Percentiles rank a stretch among this genome's conserved stretches.
Conservation (phyloP, 2,888 invertebrate species). For the Hyppa rectilinea region DNA sequence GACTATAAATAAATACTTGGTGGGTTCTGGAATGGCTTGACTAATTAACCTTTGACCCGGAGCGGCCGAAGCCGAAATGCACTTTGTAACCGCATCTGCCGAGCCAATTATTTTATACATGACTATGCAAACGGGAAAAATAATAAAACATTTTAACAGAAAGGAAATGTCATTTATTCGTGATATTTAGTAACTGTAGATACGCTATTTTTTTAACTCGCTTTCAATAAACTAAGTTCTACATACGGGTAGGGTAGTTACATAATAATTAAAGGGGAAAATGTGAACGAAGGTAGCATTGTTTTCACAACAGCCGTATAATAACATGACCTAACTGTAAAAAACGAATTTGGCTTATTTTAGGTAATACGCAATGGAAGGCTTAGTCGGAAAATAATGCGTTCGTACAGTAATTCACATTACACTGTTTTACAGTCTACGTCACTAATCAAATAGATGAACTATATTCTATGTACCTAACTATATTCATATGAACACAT, state of each 20-base stretch:
- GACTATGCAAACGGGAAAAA: conserved; percentile 34
- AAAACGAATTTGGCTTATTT: conserved; percentile 64
- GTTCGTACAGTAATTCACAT: conserved; percentile 71
- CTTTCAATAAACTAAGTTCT: conserved; percentile 57
- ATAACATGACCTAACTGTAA: conserved; percentile 40
- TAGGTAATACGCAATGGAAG: conserved; percentile 66
- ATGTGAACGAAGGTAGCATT: conserved; percentile 52
- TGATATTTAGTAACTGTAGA: conserved; percentile 73
- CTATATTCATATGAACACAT: conserved; percentile 91
- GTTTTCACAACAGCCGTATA: conserved; percentile 59
- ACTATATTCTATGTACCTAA: conserved; percentile 85
- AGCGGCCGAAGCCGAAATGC: too few species aligned
- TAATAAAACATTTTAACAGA: conserved; percentile 75
- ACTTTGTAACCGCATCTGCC: not conserved
- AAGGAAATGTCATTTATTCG: conserved; percentile 83
- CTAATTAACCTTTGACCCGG: too few species aligned
- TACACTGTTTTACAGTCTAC: conserved; percentile 88
- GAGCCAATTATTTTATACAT: not conserved
- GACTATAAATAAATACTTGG: too few species aligned
- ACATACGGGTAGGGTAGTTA: conserved; percentile 49
- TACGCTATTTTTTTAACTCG: conserved; percentile 65
- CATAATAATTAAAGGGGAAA: conserved; percentile 46
- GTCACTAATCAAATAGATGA: conserved; percentile 81
- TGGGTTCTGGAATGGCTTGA: too few species aligned
- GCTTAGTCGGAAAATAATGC: conserved; percentile 65